Conservation (phyloP, 2,113 vertebrate species). For the Amphiprion ocellaris region DNA sequence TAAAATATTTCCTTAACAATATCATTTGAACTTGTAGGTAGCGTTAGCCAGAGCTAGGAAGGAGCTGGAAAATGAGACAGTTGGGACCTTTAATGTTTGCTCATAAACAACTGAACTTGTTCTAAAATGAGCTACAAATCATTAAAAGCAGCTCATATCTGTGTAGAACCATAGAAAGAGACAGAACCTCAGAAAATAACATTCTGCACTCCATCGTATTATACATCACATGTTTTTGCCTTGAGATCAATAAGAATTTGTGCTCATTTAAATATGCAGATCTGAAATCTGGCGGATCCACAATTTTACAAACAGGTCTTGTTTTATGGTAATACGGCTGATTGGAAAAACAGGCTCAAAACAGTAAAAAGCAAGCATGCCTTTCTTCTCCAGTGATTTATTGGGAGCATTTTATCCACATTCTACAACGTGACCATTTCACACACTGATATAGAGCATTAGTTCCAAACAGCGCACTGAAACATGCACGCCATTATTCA, state of each 20-base stretch:
- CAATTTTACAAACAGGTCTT: conserved; percentile 20
- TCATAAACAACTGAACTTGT: too few relatives aligned
- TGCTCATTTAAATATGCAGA: conserved; percentile 41
- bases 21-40: too few relatives aligned
- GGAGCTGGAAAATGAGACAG: too few relatives aligned
- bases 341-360: conserved; percentile 41
- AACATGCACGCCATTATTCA: conserved; percentile 3
- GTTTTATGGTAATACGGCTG: conserved; percentile 56
- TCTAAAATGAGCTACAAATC: too few relatives aligned
- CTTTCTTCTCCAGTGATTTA: conserved; percentile 46
- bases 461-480: conserved; percentile 17
- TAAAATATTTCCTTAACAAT: too few relatives aligned
- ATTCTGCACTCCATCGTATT: background rate
- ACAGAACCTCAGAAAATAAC: background rate
- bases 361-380: background rate
- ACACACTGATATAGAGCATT: conserved; percentile 17
- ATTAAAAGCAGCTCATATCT: too few relatives aligned
- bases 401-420: conserved; percentile 35
- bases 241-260: background rate
- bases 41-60: too few relatives aligned
- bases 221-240: conserved; percentile 5
- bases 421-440: conserved; percentile 40
- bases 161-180: too few relatives aligned
- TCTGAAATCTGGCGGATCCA: conserved; percentile 34
- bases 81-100: too few relatives aligned